Evolutionary conservation across 1,140 invertebrate genomes (phyloP), one percentile per base, ranked within the genome.

Genomic region (Hormaphis cornu): DNA sequence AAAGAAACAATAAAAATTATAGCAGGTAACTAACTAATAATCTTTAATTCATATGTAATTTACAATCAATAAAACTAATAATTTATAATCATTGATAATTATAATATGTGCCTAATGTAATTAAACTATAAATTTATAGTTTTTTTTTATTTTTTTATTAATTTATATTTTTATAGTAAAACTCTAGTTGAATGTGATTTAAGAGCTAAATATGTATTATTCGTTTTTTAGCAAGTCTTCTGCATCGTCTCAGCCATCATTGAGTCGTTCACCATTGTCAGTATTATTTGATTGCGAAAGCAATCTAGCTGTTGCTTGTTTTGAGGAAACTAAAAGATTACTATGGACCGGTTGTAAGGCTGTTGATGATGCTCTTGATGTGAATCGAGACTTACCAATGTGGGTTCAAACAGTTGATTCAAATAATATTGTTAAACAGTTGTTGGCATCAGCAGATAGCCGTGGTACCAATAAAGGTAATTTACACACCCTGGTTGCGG

Each of bases 321-420:
- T 66, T 33, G 61, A 66, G 20, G 61, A 66, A 66, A 66, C 44
- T 20, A 66, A 66, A 48, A 44, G 61, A 48, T 8, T 66, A 22
- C 24, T 66, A 24, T 66, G 61, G 61, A 5, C 14, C 30, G 61
- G 61, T 24, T 66, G 61, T 33, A 66, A 66, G 10, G 33, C 61
- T 20, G 61, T 66, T 14, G 61, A 66, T 35, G 61, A 66, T 46
- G 61, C 44, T 33, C 42, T 66, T 28, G 44, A 66, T 16, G n/a
- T 66, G 18, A 66, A 66, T 16, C 18, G 61, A 14, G 61, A 66
- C 4, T 33, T 66, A n/a, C 61, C 61, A 1, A 66, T 66, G 61
- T 66, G 61, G 61, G 61, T 66, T 8, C 61, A 66, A 50, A 66
- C 61, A 8, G 61, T 66, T n/a, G 61, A 66, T 35, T 66, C 61